phyloP scores from a whole-genome alignment of 2,797 vertebrate genomes.

The Etheostoma perlongum region DNA sequence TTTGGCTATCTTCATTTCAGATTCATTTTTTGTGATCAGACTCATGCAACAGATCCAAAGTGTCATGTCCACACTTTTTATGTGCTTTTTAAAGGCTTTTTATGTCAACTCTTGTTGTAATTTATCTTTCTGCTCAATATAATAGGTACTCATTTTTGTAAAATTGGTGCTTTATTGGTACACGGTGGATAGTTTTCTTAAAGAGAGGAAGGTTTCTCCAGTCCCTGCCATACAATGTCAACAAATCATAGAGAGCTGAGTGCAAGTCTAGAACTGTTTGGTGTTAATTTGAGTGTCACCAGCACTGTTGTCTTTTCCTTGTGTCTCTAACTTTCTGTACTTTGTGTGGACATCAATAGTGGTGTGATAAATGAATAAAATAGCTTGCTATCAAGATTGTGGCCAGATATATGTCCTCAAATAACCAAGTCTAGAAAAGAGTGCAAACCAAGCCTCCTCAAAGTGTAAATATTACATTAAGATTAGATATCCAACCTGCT shows the following conservation, averaged over 20 bases:
- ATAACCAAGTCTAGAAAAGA: conserved; percentile 23
- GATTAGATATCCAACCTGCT: conserved; percentile 10
- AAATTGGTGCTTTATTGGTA: background rate
- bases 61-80: background rate
- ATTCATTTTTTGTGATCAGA: background rate
- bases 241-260: background rate
- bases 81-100: background rate
- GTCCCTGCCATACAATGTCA: background rate
- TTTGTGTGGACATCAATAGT: background rate
- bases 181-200: background rate
- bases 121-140: background rate
- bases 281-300: conserved; percentile 1
- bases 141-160: no score
- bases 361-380: conserved; percentile 20
- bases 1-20: background rate
- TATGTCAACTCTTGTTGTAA: background rate
- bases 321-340: background rate
- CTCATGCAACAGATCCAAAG: background rate
- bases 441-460: background rate
- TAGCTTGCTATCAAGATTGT: conserved; percentile 6
- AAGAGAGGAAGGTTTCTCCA: background rate
- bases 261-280: conserved; percentile 29
- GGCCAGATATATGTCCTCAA: conserved; percentile 29
- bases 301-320: background rate
- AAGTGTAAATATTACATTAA: conserved; percentile 7